Evolutionary conservation across 2,888 invertebrate species (phyloP), one percentile per base, ranked within the genome.

Genomic region (Tineola bisselliella): DNA sequence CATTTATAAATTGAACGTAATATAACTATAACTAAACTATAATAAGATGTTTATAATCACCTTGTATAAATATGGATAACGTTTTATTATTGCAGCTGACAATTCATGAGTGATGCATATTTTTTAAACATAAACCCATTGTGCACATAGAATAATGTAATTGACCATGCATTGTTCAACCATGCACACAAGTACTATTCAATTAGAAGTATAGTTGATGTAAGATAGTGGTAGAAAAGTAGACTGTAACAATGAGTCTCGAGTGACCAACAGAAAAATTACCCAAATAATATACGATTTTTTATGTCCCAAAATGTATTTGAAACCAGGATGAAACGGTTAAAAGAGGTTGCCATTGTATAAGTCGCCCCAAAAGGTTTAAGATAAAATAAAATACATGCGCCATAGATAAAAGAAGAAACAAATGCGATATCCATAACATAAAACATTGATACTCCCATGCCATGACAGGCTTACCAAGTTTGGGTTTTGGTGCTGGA

Each of bases 401-500:
- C 10, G 25, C 38, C 3, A 38, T 38, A 38, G n/a, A 38, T 2
- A 38, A 38, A n/a, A 6, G 38, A 38, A 38, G 38, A 38, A 4
- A 25, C 25, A 25, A 25, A 25, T n/a, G n/a, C n/a, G 6, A 25
- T 25, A 4, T 25, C 25, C 38, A 38, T 38, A 38, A 38, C n/a
- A 38, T 38, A 38, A n/a, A 38, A 38, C 38, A 38, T 38, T 38
- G 10, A 38, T 18, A 18, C 63, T 65, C 64, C 64, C 67, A 63
- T 69, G 68, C 69, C 72, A 72, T 75, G 74, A 76, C 63, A 66
- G 69, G 69, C 81, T 81, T 81, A 81, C 81, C 79, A 54, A 18
- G 10, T 10, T 54, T 54, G 54, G 17, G 12, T 54, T 25, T 54
- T 54, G 54, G 54, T 54, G 11, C 54, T 43, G 66, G 62, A 17